These are phyloP conservation scores for Sylvietta virens DNA, from an alignment of 2,113 vertebrate genomes.

Conservation along the genomic window DNA sequence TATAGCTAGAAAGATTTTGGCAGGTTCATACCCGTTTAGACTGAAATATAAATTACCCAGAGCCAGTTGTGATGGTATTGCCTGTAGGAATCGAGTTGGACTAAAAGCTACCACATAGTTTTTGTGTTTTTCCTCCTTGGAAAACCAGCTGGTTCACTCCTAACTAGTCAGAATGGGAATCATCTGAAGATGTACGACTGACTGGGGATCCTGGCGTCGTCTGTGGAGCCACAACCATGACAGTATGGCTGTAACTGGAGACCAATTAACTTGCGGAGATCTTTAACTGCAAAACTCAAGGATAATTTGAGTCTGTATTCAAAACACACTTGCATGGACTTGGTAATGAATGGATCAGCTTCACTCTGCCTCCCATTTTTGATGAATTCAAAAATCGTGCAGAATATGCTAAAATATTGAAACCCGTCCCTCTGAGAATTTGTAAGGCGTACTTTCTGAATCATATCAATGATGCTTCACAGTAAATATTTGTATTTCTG, in stretches of 20 bases:
- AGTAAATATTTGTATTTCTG: not conserved
- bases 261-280: not conserved
- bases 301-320: not conserved
- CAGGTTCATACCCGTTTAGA: not conserved
- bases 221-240: not conserved
- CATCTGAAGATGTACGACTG: accelerated
- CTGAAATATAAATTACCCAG: not conserved
- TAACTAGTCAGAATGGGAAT: not conserved
- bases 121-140: not conserved
- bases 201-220: not conserved
- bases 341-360: not conserved
- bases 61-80: not conserved
- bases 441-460: not conserved
- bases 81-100: not conserved
- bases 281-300: not conserved
- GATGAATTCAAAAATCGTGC: not conserved
- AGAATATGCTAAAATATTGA: not conserved
- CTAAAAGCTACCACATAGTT: not conserved
- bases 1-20: not conserved
- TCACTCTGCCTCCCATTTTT: not conserved
- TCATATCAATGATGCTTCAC: not conserved
- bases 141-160: not conserved
- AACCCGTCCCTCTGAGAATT: not conserved
- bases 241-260: not conserved
- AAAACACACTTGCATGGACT: not conserved